Base-by-base conservation (phyloP, 2,888 invertebrate species). In the Cistogaster globosa region DNA sequence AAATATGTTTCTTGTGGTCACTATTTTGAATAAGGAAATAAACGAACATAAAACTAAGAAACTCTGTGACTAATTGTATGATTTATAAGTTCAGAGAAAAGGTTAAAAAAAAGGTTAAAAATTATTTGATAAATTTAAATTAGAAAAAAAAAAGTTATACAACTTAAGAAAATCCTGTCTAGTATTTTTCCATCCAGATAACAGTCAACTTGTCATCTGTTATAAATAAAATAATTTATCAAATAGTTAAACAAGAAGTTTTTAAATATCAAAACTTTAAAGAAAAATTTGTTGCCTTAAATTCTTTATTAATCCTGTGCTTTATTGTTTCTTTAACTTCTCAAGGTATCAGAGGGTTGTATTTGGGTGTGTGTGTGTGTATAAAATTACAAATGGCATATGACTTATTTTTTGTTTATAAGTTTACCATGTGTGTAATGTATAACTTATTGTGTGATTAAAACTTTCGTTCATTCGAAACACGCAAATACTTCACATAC, bases 191-290 rank as follows among this genome's bases (percentile, higher is more conserved):
- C 14, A 79, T 82, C 68, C 68, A 68, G 77, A 68, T 81, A 72
- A 62, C 65, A 69, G 53, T 63, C 32, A 78, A 78, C 69, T 85
- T 85, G 75, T 82, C 85, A 79, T 67, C 78, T 79, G 11, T 45
- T 63, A 82, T 78, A 82, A 85, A 79, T 85, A 69, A 79, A 75
- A 78, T 85, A 71, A 85, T 85, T 82, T 85, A 79, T 85, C 82
- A 85, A 75, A 79, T 77, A 69, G 32, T 63, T 63, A 16, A 78
- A 63, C 12, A 53, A 72, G 14, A 75, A 69, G 77, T 67, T 74
- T n/a, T 42, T 55, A 12, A 55, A 51, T 62, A n/a, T 51, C 20
- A 5, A 67, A 67, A 55, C 11, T 76, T 80, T 80, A 76, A 71
- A 76, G 67, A 38, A 72, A 8, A 5, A 62, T 12, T 65, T 48